phyloP scores from a whole-genome alignment of 2,888 invertebrate genomes.

The Falcaria lacertinaria region DNA sequence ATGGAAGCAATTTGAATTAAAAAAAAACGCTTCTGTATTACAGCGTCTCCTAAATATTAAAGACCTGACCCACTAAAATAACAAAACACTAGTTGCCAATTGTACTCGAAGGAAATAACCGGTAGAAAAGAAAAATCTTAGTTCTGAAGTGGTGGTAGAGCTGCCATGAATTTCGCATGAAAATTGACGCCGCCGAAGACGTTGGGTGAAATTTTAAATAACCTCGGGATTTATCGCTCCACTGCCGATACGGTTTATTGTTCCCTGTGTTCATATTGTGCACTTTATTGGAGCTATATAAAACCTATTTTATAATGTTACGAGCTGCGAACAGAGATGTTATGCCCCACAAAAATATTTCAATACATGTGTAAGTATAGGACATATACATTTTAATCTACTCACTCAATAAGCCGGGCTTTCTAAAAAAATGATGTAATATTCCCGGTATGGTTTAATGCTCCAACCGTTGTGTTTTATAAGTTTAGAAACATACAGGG shows the following conservation, averaged over 20 bases:
- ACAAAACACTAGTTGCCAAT: constrained; percentile 11
- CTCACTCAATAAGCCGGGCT: too few relatives aligned
- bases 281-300: constrained; percentile 13
- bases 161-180: constrained; percentile 43
- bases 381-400: too few relatives aligned
- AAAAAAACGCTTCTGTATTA: constrained; percentile 12
- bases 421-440: too few relatives aligned
- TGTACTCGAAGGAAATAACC: constrained; percentile 24
- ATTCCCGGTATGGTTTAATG: too few relatives aligned
- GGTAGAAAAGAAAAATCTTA: constrained; percentile 20
- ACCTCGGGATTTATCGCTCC: constrained; percentile 31
- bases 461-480: too few relatives aligned
- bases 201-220: constrained; percentile 42
- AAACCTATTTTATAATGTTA: not conserved
- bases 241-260: constrained; percentile 28
- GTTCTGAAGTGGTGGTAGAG: constrained; percentile 25
- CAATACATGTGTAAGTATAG: too few relatives aligned
- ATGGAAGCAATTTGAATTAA: constrained; percentile 15
- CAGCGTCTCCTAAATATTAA: constrained; percentile 29
- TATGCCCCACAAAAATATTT: constrained; percentile 14
- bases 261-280: constrained; percentile 27
- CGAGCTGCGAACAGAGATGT: constrained; percentile 1
- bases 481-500: too few relatives aligned
- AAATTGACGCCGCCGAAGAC: constrained; percentile 41
- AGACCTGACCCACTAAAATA: constrained; percentile 12